Percentiles rank a stretch among this genome's conserved stretches.
phyloP scores from a whole-genome alignment of 2,797 vertebrate species.

The Dicrostonyx torquatus region DNA sequence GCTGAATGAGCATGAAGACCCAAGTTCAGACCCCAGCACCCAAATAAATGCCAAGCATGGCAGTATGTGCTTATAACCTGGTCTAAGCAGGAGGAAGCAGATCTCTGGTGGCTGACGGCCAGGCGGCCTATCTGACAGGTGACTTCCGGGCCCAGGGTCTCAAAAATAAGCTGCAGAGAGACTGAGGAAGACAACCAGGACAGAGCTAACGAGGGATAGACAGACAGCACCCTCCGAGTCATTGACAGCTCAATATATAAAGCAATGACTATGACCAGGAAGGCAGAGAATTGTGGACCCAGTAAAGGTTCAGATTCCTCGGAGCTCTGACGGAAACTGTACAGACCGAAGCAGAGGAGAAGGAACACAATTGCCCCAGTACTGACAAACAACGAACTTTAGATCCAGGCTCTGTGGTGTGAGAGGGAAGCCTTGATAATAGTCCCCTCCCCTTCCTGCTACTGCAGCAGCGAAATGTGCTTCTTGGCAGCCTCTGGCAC shows the following conservation, averaged over 20 bases:
- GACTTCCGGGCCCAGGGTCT: neutral
- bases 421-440: slow-evolving; percentile 1
- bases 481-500: neutral
- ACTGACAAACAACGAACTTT: neutral
- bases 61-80: no score
- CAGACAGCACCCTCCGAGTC: neutral
- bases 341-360: rapidly evolving
- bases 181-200: neutral
- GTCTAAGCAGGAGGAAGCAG: no score
- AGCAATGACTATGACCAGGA: neutral
- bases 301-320: neutral
- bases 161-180: neutral
- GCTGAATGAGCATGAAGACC: neutral
- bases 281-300: neutral
- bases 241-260: rapidly evolving
- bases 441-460: rapidly evolving
- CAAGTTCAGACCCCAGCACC: neutral
- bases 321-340: neutral
- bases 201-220: no score
- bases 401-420: neutral
- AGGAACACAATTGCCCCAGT: rapidly evolving
- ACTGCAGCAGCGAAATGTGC: neutral
- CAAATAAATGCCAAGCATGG: no score
- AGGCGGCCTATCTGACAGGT: neutral
- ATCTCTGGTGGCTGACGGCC: neutral